Base-by-base conservation (phyloP, 2,888 invertebrate genomes). In the Macrophya alboannulata region DNA sequence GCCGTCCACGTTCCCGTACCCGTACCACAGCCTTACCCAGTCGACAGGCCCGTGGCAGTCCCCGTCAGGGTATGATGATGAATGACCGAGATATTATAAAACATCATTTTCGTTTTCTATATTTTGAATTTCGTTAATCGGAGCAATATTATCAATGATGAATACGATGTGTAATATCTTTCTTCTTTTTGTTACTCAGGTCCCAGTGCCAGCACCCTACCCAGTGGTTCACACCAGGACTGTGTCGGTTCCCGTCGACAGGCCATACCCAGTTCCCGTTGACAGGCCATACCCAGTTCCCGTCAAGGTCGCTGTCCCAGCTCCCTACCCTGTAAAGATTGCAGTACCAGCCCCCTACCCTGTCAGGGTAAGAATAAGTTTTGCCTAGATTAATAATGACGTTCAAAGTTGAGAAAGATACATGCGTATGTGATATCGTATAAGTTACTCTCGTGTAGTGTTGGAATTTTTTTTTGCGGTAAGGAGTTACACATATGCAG, bases 281-380 rank as follows among this genome's bases (percentile, higher is more conserved):
- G 94, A 95, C 88, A 94, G 94, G 87, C 95, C 94, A 15, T 93
- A 93, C 88, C 94, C 94, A 40, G 94, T 95, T 8, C 92, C 94
- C 86, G 95, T 95, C 72, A 94, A 94, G 65, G 93, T 95, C 31
- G 94, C 94, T 90, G 95, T 96, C 25, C 95, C 95, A 3, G 94
- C 94, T 0, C 95, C 95, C 10, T 93, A 91, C 87, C 90, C 90
- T 10, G 90, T 92, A 71, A 90, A 90, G 86, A 89, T 90, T 1
- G 94, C 95, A 89, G 90, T 91, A 6, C 91, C 91, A 37, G 88
- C 87, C 51, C 89, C 90, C n/a, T 90, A 91, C 88, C 90, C 90
- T 10, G 90, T 92, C 72, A 90, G 90, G 86, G 90, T 90, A 62
- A 87, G 85, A 71, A 62, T 4, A 59, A 55, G 55, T 77, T 37